phyloP scores from a whole-genome alignment of 2,888 invertebrate species.

The Eupithecia inturbata region DNA sequence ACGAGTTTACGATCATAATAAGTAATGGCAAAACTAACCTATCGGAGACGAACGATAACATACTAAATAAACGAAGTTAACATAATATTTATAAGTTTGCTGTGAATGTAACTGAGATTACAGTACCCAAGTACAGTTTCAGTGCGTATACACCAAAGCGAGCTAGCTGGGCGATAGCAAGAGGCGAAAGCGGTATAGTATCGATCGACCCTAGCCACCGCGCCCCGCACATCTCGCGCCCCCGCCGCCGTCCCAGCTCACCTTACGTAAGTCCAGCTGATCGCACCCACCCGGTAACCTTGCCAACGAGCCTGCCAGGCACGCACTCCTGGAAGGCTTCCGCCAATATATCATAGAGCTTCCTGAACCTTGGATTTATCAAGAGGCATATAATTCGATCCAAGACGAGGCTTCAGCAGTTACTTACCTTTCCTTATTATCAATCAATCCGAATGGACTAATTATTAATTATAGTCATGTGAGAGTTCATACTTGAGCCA shows the following conservation, averaged over 20 bases:
- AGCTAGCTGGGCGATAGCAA: conserved; percentile 65
- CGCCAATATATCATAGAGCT: conserved; percentile 43
- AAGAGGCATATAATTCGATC: conserved; percentile 7
- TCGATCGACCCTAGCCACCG: conserved; percentile 78
- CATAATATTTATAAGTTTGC: conserved; percentile 35
- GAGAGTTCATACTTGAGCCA: neutral
- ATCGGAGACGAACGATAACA: conserved; percentile 24
- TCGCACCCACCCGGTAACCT: conserved; percentile 82
- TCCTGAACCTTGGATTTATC: conserved; percentile 16
- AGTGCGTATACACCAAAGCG: conserved; percentile 64
- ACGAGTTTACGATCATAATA: conserved; percentile 21
- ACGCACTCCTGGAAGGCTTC: conserved; percentile 57
- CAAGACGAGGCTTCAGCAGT: neutral
- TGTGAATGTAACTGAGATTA: conserved; percentile 41
- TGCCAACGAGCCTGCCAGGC: conserved; percentile 72
- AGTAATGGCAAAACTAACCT: conserved; percentile 34
- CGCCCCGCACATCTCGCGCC: conserved; percentile 55
- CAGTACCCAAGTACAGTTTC: conserved; percentile 45
- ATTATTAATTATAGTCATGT: neutral
- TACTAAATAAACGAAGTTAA: conserved; percentile 19
- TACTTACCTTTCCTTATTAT: neutral
- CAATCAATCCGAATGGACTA: neutral
- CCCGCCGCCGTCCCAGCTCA: conserved; percentile 59
- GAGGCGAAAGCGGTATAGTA: conserved; percentile 78
- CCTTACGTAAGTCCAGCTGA: conserved; percentile 83